phyloP scores from a whole-genome alignment of 2,888 invertebrate species.

The Athalia rosae region DNA sequence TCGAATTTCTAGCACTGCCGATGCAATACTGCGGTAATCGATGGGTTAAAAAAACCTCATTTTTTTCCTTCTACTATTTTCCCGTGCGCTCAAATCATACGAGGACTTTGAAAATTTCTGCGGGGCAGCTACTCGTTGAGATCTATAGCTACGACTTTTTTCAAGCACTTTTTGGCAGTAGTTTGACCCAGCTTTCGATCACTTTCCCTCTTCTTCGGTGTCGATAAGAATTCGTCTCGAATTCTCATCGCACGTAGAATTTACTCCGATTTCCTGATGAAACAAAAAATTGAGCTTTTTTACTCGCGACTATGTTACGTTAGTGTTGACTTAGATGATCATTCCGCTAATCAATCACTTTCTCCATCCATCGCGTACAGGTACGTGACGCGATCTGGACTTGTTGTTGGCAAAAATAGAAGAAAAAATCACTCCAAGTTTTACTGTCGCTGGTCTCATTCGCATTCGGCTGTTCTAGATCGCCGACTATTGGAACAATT shows the following conservation, averaged over 20 bases:
- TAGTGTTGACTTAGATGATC: background rate
- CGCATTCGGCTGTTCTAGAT: background rate
- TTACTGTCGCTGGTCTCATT: slow-evolving; percentile 6
- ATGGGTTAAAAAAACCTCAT: too few relatives aligned
- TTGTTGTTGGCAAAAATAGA: too few relatives aligned
- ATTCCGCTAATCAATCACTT: slow-evolving; percentile 7
- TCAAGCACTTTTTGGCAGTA: background rate
- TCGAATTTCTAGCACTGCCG: background rate
- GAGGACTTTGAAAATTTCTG: too few relatives aligned
- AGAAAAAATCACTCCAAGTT: background rate
- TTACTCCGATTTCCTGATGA: background rate
- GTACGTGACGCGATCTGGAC: background rate
- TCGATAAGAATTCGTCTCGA: background rate
- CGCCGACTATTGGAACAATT: too few relatives aligned
- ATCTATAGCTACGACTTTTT: background rate
- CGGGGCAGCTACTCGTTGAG: too few relatives aligned
- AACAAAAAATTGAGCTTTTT: background rate
- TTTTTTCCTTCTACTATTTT: too few relatives aligned
- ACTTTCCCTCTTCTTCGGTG: slow-evolving; percentile 7
- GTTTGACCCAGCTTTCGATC: background rate
- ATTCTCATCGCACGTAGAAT: slow-evolving; percentile 10
- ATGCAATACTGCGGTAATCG: too few relatives aligned
- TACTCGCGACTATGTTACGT: background rate
- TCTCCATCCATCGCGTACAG: slow-evolving; percentile 4
- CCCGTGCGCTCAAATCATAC: too few relatives aligned